Conservation (phyloP, 2,113 vertebrate species). For the Campylomormyrus numenius region DNA sequence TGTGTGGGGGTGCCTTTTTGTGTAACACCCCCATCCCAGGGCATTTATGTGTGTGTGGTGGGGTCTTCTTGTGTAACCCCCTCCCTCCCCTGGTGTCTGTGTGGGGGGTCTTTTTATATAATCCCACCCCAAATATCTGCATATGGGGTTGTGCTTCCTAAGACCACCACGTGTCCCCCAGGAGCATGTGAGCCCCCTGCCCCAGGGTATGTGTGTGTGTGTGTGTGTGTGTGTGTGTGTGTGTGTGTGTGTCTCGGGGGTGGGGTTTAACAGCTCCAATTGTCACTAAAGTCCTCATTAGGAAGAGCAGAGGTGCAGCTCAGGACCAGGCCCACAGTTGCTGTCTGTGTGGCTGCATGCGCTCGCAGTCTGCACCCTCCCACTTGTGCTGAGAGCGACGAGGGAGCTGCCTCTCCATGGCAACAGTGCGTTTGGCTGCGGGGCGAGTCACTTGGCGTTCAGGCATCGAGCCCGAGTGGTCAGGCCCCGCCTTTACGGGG, state of each 20-base stretch:
- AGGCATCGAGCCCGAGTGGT: background rate
- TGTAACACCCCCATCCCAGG: background rate
- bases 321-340: background rate
- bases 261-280: background rate
- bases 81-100: background rate
- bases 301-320: background rate
- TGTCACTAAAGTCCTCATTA: background rate
- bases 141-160: background rate
- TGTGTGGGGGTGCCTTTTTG: background rate
- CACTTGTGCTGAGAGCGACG: background rate
- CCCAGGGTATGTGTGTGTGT: background rate
- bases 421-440: background rate
- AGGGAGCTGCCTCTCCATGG: conserved; percentile 8
- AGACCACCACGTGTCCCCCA: background rate
- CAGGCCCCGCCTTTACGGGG: background rate
- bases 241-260: background rate
- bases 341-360: background rate
- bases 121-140: background rate
- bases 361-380: background rate
- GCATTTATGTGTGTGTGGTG: background rate
- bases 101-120: background rate
- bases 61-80: background rate
- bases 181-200: background rate
- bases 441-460: background rate
- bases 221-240: background rate